phyloP scores from a whole-genome alignment of 2,113 vertebrate species.

The Erythrocercus mccallii region DNA sequence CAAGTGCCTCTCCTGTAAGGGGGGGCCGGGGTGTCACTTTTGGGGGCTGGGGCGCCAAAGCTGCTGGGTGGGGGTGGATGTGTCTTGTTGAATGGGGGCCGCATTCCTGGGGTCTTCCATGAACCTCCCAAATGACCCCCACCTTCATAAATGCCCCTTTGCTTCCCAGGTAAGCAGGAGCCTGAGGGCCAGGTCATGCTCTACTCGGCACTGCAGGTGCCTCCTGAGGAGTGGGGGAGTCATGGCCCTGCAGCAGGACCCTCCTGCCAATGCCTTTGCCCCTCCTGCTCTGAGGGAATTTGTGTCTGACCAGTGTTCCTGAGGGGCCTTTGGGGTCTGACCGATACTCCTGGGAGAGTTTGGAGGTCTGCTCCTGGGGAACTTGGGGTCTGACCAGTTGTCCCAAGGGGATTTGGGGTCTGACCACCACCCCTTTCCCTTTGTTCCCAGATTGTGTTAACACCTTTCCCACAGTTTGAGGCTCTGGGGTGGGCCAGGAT shows the following conservation, averaged over 20 bases:
- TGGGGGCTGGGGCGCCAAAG: not conserved
- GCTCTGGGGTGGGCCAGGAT: no score
- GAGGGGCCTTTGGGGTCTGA: not conserved
- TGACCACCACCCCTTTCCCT: not conserved
- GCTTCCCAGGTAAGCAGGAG: constrained; percentile 66
- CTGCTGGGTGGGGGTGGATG: not conserved
- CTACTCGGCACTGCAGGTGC: constrained; percentile 73
- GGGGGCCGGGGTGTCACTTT: not conserved
- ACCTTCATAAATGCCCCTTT: not conserved
- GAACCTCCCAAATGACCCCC: not conserved
- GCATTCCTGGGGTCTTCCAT: not conserved
- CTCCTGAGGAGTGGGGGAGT: constrained; percentile 70
- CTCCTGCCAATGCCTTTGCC: not conserved
- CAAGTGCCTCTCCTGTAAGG: constrained; percentile 77
- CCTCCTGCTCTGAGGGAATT: not conserved
- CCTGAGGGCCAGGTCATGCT: constrained; percentile 67
- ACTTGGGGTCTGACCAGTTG: not conserved
- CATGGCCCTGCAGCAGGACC: not conserved
- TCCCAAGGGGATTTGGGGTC: not conserved
- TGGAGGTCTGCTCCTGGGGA: not conserved
- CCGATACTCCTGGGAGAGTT: not conserved
- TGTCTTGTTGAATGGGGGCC: fast-evolving
- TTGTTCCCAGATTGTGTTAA: not conserved
- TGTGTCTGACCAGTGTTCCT: not conserved
- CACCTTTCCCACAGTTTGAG: not conserved